Evolutionary conservation across 2,888 invertebrate genomes (phyloP), one percentile per base, ranked within the genome.

Genomic region (Kuschelorhynchus macadamiae): DNA sequence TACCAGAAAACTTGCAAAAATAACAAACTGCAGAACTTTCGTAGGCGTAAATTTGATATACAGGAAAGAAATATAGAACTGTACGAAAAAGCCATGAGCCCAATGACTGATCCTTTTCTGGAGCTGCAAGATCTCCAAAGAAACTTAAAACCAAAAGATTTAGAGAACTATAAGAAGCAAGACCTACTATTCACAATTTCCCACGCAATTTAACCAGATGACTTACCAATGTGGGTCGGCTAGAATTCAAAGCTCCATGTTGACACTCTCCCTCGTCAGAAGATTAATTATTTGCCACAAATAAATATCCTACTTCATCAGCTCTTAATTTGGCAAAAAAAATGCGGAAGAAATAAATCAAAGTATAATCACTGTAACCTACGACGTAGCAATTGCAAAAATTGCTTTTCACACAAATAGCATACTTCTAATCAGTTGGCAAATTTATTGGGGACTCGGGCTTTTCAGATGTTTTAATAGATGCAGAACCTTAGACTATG

Each of bases 211-310:
- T 5, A 11, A 33, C 30, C 32, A 32, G 32, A 30, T 18, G 17
- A 36, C 16, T 14, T 32, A 52, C 39, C 52, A 1, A 52, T 52
- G 33, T 52, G 52, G 52, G 52, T 52, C 14, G 52, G 52, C 8
- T 52, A n/a, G 12, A 52, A 52, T 52, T 16, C 32, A 3, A 52
- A 52, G 17, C 16, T 52, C 14, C 12, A 12, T 7, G 52, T 32
- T 12, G 52, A 52, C 17, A 33, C 30, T 52, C 12, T 4, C 14
- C 8, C 25, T 12, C 11, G 21, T n/a, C 30, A 52, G 17, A 52
- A 52, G 25, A 52, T 36, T n/a, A 33, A 14, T 50, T 30, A 50
- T 30, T 50, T 50, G 25, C n/a, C 50, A 12, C 32, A n/a, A 12
- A 50, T 47, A 17, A 47, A 47, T 18, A 2, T 18, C 46, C 46